Percentiles rank a stretch among this genome's conserved stretches.
phyloP scores from a whole-genome alignment of 2,888 invertebrate species.

The Fragum fragum region DNA sequence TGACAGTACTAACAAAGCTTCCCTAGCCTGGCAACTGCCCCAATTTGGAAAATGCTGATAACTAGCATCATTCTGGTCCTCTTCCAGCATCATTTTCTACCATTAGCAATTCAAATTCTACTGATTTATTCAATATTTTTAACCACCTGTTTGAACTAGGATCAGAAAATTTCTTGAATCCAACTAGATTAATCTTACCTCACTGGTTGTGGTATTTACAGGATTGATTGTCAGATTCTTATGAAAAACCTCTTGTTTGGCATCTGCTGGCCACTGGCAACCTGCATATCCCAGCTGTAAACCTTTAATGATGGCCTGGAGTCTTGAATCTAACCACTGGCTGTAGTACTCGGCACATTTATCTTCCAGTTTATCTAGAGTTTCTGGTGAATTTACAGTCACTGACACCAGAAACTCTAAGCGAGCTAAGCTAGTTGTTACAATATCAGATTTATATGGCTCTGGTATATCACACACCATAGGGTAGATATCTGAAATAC shows the following conservation, averaged over 20 bases:
- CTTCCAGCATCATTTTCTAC: too few species aligned
- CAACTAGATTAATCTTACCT: too few species aligned
- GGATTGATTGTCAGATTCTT: background rate
- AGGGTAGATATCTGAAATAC: constrained; percentile 7
- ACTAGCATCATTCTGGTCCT: too few species aligned
- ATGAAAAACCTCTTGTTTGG: background rate
- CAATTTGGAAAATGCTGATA: too few species aligned
- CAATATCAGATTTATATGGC: constrained; percentile 1
- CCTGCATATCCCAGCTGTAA: background rate
- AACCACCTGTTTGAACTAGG: too few species aligned
- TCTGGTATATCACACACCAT: constrained; percentile 14
- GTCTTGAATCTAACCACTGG: background rate
- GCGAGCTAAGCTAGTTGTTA: background rate
- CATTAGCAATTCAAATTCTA: too few species aligned
- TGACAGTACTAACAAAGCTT: too few species aligned
- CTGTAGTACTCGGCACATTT: constrained; percentile 15
- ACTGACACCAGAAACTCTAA: background rate
- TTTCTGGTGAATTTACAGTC: background rate
- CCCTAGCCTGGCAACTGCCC: too few species aligned
- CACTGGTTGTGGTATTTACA: constrained; percentile 2
- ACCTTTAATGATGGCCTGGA: background rate
- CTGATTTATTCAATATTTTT: too few species aligned
- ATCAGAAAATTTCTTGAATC: too few species aligned
- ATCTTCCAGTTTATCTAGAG: constrained; percentile 8
- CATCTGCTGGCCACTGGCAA: constrained; percentile 9